Evolutionary conservation across 2,113 vertebrate species (phyloP).

Genomic region (Brachyhypopomus gauderio): DNA sequence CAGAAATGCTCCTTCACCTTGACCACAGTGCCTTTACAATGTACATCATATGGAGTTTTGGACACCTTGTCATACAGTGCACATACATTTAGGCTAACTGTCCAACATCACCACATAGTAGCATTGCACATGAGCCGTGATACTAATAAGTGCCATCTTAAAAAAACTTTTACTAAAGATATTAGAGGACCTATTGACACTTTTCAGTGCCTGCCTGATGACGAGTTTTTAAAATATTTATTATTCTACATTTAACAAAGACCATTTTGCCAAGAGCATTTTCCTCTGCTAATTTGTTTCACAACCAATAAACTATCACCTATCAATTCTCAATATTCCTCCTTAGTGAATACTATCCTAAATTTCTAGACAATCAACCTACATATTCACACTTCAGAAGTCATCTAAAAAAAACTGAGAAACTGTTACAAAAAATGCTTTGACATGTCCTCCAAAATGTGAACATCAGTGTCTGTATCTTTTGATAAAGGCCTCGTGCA

Average conservation of each 20-base stretch:
- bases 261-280: too few relatives aligned
- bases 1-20: slow-evolving; percentile 65
- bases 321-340: neutral
- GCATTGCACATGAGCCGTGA: slow-evolving; percentile 13
- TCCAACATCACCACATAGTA: slow-evolving; percentile 56
- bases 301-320: too few relatives aligned
- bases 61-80: neutral
- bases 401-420: neutral
- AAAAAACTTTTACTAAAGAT: too few relatives aligned
- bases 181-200: too few relatives aligned
- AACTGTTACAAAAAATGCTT: neutral
- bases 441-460: slow-evolving; percentile 17
- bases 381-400: neutral
- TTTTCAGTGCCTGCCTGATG: too few relatives aligned
- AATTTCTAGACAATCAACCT: neutral
- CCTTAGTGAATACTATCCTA: neutral
- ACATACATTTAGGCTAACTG: neutral
- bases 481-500: neutral
- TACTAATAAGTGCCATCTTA: neutral
- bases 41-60: slow-evolving; percentile 6
- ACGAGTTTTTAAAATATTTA: too few relatives aligned
- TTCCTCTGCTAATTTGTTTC: too few relatives aligned
- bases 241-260: too few relatives aligned
- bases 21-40: slow-evolving; percentile 5
- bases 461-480: neutral